A percentile compares a stretch with the other conserved stretches of the same genome.
phyloP scores from a whole-genome alignment of 1,140 invertebrate species.

The Tetramorium simillimum region DNA sequence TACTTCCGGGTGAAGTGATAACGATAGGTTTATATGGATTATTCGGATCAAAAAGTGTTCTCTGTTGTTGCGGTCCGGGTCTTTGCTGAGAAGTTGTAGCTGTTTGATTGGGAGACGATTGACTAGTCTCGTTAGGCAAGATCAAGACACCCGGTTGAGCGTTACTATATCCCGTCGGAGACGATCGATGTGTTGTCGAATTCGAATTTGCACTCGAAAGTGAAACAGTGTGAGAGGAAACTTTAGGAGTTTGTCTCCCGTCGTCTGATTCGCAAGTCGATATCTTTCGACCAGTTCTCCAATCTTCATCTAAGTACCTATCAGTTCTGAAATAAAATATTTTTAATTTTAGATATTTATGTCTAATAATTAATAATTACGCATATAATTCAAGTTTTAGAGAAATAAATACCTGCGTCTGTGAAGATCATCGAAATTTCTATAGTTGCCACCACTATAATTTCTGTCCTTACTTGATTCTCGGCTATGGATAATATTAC shows the following conservation, averaged over 20 bases:
- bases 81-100: slow-evolving; percentile 59
- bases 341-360: slow-evolving; percentile 11
- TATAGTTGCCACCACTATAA: slow-evolving; percentile 74
- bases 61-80: slow-evolving; percentile 78
- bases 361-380: slow-evolving; percentile 11
- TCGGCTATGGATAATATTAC: slow-evolving; percentile 79
- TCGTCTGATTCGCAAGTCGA: slow-evolving; percentile 82
- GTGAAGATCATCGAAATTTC: slow-evolving; percentile 77
- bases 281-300: slow-evolving; percentile 81
- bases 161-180: slow-evolving; percentile 72
- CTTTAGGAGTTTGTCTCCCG: slow-evolving; percentile 76
- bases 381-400: neutral
- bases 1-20: slow-evolving; percentile 85
- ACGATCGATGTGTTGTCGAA: slow-evolving; percentile 63
- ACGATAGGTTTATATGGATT: slow-evolving; percentile 90
- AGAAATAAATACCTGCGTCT: slow-evolving; percentile 75
- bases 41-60: slow-evolving; percentile 89
- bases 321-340: slow-evolving; percentile 60
- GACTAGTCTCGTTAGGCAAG: slow-evolving; percentile 81
- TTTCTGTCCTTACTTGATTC: slow-evolving; percentile 84
- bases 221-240: slow-evolving; percentile 60
- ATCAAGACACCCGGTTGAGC: slow-evolving; percentile 81
- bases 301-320: slow-evolving; percentile 81
- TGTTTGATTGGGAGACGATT: slow-evolving; percentile 71
- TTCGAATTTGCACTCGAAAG: slow-evolving; percentile 73